These are phyloP conservation scores for Cotesia vestalis DNA, from an alignment of 1,140 invertebrate genomes.

Conservation along the genomic window DNA sequence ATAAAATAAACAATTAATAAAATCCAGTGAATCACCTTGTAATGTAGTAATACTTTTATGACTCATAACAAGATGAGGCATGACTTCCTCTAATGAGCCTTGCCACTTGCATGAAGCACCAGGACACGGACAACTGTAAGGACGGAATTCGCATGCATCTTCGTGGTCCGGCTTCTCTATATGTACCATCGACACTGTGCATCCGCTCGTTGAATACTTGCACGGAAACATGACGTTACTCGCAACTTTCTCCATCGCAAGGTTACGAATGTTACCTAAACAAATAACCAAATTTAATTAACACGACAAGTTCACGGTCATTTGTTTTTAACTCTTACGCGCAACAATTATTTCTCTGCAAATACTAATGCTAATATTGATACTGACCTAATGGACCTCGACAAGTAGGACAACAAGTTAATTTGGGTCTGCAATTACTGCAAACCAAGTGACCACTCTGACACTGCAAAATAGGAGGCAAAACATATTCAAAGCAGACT, in stretches of 20 bases:
- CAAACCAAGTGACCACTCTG: slow-evolving; percentile 91
- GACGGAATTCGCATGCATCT: slow-evolving; percentile 96
- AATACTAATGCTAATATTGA: no score
- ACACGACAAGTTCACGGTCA: no score
- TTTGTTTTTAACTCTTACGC: neutral
- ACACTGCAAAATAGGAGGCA: slow-evolving; percentile 93
- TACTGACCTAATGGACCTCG: slow-evolving; percentile 83
- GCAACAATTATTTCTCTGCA: no score
- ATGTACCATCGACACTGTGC: slow-evolving; percentile 89
- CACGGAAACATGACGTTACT: slow-evolving; percentile 98
- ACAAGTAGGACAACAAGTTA: slow-evolving; percentile 97
- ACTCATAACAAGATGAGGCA: slow-evolving; percentile 96
- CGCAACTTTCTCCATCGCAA: slow-evolving; percentile 99
- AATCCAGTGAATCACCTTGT: slow-evolving; percentile 67
- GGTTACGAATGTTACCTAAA: slow-evolving; percentile 93
- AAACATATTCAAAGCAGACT: slow-evolving; percentile 99
- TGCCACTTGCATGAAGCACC: slow-evolving; percentile 99
- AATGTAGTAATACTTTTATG: slow-evolving; percentile 99
- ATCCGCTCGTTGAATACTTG: slow-evolving; percentile 97
- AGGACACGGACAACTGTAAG: slow-evolving; percentile 97
- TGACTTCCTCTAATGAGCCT: slow-evolving; percentile 93
- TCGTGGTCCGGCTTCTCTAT: slow-evolving; percentile 98
- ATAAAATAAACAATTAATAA: slow-evolving; percentile 23
- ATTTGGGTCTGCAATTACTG: slow-evolving; percentile 94
- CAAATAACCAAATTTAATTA: neutral